Evolutionary conservation across 2,797 vertebrate genomes (phyloP).

Genomic region (Hippoglossus hippoglossus): DNA sequence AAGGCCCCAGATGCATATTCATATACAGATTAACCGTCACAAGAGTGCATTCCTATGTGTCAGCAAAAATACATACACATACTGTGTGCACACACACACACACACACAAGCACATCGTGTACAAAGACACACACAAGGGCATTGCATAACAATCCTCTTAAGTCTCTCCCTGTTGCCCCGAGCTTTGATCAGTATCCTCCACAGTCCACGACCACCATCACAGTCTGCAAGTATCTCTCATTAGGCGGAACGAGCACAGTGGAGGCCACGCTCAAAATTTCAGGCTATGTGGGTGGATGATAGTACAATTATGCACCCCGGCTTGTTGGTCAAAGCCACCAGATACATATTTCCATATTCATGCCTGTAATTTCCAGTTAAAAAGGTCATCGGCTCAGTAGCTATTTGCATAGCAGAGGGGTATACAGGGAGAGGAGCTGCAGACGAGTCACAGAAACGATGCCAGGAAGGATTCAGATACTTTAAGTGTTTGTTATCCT

Average conservation of each 20-base stretch:
- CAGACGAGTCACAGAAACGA: constrained; percentile 30
- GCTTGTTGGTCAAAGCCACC: constrained; percentile 57
- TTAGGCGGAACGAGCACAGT: constrained; percentile 38
- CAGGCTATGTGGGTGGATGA: constrained; percentile 36
- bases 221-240: constrained; percentile 11
- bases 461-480: constrained; percentile 22
- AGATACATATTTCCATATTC: constrained; percentile 71
- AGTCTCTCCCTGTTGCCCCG: constrained; percentile 39
- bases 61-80: constrained; percentile 17
- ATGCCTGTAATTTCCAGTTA: constrained; percentile 59
- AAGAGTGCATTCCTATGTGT: constrained; percentile 10
- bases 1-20: background rate
- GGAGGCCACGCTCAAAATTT: constrained; percentile 49
- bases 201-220: constrained; percentile 1
- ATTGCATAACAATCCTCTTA: constrained; percentile 56
- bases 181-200: constrained; percentile 59
- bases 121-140: constrained; percentile 53
- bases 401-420: constrained; percentile 58
- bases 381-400: constrained; percentile 61
- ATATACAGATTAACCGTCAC: constrained; percentile 20
- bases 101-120: constrained; percentile 29
- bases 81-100: constrained; percentile 1
- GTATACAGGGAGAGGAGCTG: constrained; percentile 36
- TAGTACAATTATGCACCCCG: constrained; percentile 47
- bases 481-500: constrained; percentile 27